Percentiles rank a stretch among this genome's conserved stretches.
Conservation (phyloP, 35 echinoderm and acorn worm species). For the Ophiothrix spiculata region DNA sequence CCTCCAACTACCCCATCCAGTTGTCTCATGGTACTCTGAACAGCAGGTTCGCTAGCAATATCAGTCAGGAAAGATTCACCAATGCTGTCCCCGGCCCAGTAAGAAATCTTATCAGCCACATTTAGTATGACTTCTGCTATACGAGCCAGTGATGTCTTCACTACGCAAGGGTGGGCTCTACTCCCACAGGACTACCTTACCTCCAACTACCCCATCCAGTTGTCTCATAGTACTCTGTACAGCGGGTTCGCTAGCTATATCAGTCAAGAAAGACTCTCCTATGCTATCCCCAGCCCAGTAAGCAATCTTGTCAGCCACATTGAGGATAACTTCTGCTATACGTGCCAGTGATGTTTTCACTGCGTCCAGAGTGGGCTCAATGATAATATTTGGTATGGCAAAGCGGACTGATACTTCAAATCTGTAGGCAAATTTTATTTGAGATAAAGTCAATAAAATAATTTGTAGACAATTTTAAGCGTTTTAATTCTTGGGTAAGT, state of each 20-base stretch:
- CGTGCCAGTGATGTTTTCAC: conserved; percentile 62
- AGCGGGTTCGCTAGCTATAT: conserved; percentile 57
- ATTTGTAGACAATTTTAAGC: too few species aligned
- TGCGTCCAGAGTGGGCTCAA: conserved; percentile 77
- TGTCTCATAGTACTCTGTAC: conserved; percentile 66
- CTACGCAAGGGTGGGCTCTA: too few species aligned
- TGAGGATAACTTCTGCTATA: conserved; percentile 66
- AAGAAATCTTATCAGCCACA: conserved; percentile 37
- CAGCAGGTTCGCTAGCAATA: neutral
- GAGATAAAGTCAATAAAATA: too few species aligned
- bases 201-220: conserved; percentile 81
- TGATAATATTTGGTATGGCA: conserved; percentile 98
- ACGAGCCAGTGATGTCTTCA: conserved; percentile 53
- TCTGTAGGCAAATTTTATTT: conserved; percentile 31
- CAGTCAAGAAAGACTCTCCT: conserved; percentile 60
- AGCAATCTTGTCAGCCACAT: conserved; percentile 53
- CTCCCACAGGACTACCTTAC: conserved; percentile 31
- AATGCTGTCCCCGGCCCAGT: conserved; percentile 15
- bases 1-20: conserved; percentile 22
- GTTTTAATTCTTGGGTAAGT: too few species aligned
- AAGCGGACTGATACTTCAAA: conserved; percentile 97
- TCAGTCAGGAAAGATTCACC: neutral
- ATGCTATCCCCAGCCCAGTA: conserved; percentile 86
- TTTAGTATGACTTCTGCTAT: conserved; percentile 57
- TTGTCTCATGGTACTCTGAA: neutral